A percentile compares a stretch with the other conserved stretches of the same genome.
Evolutionary conservation across 2,797 vertebrate genomes (phyloP).

Genomic region (Pipistrellus pygmaeus): DNA sequence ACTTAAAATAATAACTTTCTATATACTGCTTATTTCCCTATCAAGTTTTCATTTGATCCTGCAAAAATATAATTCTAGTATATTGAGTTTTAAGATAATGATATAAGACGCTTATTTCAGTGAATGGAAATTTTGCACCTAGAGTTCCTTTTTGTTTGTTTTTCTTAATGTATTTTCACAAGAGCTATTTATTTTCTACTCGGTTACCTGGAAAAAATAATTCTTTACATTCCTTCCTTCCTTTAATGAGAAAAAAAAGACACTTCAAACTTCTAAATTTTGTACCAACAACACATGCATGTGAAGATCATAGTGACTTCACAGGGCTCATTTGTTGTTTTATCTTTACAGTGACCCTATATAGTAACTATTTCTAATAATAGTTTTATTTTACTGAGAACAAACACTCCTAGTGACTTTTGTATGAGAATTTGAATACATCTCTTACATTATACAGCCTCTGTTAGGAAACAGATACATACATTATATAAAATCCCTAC

Average conservation of each 20-base stretch:
- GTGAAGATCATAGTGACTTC: background rate
- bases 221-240: conserved; percentile 34
- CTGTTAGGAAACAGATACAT: background rate
- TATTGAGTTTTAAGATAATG: conserved; percentile 21
- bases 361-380: background rate
- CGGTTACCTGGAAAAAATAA: conserved; percentile 17
- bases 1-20: background rate
- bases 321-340: background rate
- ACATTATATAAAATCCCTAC: background rate
- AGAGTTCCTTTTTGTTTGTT: background rate
- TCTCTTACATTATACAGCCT: background rate
- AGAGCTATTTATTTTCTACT: conserved; percentile 23
- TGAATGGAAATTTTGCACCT: background rate
- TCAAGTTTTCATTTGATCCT: background rate
- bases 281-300: background rate
- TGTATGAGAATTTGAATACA: background rate
- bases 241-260: background rate
- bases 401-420: background rate
- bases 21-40: background rate
- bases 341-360: background rate
- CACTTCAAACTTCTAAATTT: background rate
- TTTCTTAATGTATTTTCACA: conserved; percentile 12
- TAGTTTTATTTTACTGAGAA: background rate
- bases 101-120: background rate
- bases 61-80: background rate